phyloP scores from a whole-genome alignment of 2,888 invertebrate genomes.

The Anorthoa munda region DNA sequence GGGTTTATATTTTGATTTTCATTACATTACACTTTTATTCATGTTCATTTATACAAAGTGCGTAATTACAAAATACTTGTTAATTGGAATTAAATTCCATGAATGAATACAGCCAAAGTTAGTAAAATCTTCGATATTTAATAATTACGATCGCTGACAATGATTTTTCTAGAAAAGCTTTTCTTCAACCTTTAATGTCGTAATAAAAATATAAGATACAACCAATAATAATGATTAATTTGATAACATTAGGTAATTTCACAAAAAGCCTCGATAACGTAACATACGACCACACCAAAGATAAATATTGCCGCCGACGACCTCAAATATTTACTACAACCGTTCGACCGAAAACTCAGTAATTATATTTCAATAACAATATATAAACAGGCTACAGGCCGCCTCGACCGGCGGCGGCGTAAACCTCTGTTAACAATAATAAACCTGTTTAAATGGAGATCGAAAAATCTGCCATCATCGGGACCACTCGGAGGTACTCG shows the following conservation, averaged over 20 bases:
- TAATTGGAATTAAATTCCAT: not conserved
- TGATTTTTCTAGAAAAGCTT: too few species aligned
- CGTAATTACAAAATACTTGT: not conserved
- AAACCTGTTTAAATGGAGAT: constrained; percentile 49
- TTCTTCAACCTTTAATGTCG: not conserved
- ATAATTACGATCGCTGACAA: too few species aligned
- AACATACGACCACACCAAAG: constrained; percentile 2
- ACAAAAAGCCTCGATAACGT: not conserved
- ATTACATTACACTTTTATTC: not conserved
- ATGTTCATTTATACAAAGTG: not conserved
- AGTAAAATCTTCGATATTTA: not conserved
- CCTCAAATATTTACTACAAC: constrained; percentile 24
- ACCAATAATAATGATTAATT: not conserved
- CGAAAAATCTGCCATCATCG: constrained; percentile 44
- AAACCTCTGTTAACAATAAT: constrained; percentile 54
- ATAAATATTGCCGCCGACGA: constrained; percentile 28
- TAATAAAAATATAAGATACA: not conserved
- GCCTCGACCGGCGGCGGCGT: constrained; percentile 2
- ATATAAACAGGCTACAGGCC: constrained; percentile 37
- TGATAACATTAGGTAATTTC: not conserved
- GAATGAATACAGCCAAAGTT: not conserved
- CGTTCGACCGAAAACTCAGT: constrained; percentile 34
- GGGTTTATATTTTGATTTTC: constrained; percentile 3
- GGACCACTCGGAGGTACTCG: constrained; percentile 37
- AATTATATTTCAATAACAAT: constrained; percentile 64